phyloP scores from a whole-genome alignment of 2,113 vertebrate genomes.

The Chionomys nivalis region DNA sequence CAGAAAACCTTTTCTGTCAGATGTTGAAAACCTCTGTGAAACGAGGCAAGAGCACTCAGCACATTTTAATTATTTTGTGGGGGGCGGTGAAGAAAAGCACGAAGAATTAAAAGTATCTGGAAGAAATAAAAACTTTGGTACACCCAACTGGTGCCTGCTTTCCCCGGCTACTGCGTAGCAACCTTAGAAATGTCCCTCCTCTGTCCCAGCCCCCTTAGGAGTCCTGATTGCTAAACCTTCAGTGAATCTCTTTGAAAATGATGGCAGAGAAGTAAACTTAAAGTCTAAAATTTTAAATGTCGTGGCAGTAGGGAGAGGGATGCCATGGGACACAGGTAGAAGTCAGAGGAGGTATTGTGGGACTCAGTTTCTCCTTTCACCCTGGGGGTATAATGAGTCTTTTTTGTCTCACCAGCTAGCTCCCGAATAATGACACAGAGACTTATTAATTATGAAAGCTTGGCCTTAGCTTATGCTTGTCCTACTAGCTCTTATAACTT shows the following conservation, averaged over 20 bases:
- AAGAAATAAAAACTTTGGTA: neutral
- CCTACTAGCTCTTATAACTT: neutral
- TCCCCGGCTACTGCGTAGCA: accelerated
- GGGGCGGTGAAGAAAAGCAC: neutral
- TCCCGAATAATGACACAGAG: neutral
- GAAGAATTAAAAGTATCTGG: neutral
- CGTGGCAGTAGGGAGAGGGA: neutral
- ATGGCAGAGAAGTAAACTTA: neutral
- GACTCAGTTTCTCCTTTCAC: neutral
- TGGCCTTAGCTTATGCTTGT: neutral
- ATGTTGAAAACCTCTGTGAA: neutral
- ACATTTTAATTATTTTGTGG: neutral
- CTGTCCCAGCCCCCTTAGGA: no score
- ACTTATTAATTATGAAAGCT: neutral
- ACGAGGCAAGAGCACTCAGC: neutral
- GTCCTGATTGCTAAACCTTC: accelerated
- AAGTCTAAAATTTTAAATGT: neutral
- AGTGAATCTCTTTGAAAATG: neutral
- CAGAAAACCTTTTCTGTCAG: neutral
- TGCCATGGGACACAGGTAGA: neutral
- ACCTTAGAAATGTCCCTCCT: accelerated
- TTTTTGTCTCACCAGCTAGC: neutral
- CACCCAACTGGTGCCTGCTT: accelerated
- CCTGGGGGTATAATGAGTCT: neutral
- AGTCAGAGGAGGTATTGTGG: neutral